Evolutionary conservation across 23 tunicate species (phyloP), one percentile per base, ranked within the genome.

Genomic region (Botrylloides violaceus): DNA sequence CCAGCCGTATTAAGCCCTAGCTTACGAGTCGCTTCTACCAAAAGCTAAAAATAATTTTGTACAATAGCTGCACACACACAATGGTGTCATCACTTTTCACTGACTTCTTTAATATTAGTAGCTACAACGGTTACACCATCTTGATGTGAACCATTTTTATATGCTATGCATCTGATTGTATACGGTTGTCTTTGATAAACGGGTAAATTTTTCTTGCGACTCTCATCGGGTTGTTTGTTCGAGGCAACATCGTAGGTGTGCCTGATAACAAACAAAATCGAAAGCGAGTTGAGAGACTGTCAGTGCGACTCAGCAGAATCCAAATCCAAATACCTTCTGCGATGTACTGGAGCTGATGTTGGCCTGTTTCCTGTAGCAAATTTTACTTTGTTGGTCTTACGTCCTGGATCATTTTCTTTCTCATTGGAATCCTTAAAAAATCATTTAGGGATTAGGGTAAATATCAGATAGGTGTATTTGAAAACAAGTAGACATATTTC

Each of bases 1-100:
- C 80, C 94, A 23, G 94, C 94, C 31, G 63, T 59, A 61, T 86
- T 86, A 7, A 86, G 38, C 6, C 80, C 73, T 12, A 86, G 85
- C 33, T 86, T 86, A 2, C 64, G 47, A 3, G 94, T 86, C 3
- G 94, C 84, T 34, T 58, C 65, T 30, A 76, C 94, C 43, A 86
- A 47, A 6, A 86, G 73, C 94, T 86, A 23, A 34, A 59, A 19
- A 21, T 49, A 50, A 49, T 50, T 49, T 20, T 2, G 1, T 23
- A 71, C 15, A 25, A 59, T 22, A 31, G 25, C 36, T 60, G n/a
- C n/a, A n/a, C n/a, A n/a, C n/a, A n/a, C n/a, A n/a, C n/a, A n/a
- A n/a, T n/a, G n/a, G n/a, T n/a, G n/a, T n/a, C n/a, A n/a, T n/a
- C n/a, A n/a, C n/a, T n/a, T n/a, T n/a, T n/a, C n/a, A n/a, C 4